Evolutionary conservation across 35 echinoderm and acorn worm genomes (phyloP), one percentile per base, ranked within the genome.

Genomic region (Chiridota heheva): DNA sequence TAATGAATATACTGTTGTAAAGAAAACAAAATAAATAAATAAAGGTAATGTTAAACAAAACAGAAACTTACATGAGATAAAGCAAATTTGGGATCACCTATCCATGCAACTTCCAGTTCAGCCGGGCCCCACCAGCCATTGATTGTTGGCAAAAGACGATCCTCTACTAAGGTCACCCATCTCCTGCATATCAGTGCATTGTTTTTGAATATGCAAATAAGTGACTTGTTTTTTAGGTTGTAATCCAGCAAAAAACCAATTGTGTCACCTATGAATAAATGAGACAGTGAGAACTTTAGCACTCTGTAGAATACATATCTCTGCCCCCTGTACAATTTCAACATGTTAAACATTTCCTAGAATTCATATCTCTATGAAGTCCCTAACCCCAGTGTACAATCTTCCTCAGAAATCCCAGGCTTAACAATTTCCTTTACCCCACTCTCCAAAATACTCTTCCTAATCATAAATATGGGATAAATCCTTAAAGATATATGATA

Each of bases 41-140:
- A 30, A 60, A 60, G 3, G 32, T 26, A 26, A 18, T 60, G 6
- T 6, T 60, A 30, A 53, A 12, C n/a, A n/a, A n/a, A n/a, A n/a
- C n/a, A n/a, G n/a, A n/a, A n/a, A 87, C 73, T 83, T 65, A 96
- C 92, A 65, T 73, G 69, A 55, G 87, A 77, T 40, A 78, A 80
- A 2, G 39, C 76, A 45, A 56, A 67, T 43, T 43, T 51, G 82
- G 60, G 43, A 40, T 86, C 37, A 81, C 72, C 40, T 37, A 46
- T 33, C 89, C 89, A 88, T 31, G 72, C 69, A 5, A 92, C 81
- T 51, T 81, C 78, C 1, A 98, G 80, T 29, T 98, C 95, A 42
- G 47, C 81, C 35, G 95, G 73, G 8, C 95, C 95, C 95, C 95
- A 98, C 95, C 95, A 98, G 0, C 78, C 85, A 77, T 98, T 98